Percentiles rank a stretch among this genome's conserved stretches.
Evolutionary conservation across 2,888 invertebrate genomes (phyloP).

Genomic region (Epicampocera succincta): DNA sequence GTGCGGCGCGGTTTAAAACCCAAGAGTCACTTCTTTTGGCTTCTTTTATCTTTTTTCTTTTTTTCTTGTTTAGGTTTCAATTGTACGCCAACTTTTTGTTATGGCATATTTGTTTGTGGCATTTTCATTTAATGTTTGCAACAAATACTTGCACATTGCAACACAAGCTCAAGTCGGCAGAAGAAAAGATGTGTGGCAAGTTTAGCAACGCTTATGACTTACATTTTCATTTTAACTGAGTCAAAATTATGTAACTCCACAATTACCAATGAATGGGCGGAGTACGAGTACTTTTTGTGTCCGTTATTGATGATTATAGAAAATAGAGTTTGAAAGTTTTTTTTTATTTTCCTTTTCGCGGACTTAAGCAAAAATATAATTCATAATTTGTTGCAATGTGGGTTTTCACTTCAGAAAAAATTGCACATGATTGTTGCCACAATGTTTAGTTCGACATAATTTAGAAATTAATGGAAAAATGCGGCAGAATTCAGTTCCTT

Average conservation of each 20-base stretch:
- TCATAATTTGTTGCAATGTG: not conserved
- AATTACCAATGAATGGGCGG: constrained; percentile 41
- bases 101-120: constrained; percentile 46
- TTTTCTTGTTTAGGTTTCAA: constrained; percentile 3
- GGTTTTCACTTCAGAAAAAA: not conserved
- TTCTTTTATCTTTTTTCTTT: constrained; percentile 31
- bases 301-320: constrained; percentile 28
- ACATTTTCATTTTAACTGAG: constrained; percentile 42
- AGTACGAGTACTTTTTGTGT: constrained; percentile 21
- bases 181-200: constrained; percentile 56
- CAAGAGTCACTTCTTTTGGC: constrained; percentile 53
- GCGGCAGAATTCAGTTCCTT: too few species aligned
- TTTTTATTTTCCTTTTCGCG: not conserved
- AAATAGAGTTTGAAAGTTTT: not conserved
- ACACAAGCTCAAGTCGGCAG: constrained; percentile 16
- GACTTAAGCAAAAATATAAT: not conserved
- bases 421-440: not conserved
- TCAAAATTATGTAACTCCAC: constrained; percentile 35
- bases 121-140: constrained; percentile 53
- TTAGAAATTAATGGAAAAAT: too few species aligned
- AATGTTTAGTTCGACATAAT: not conserved
- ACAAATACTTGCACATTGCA: constrained; percentile 38
- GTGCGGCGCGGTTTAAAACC: constrained; percentile 49
- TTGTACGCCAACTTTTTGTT: constrained; percentile 17
- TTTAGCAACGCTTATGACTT: constrained; percentile 45